Evolutionary conservation across 2,113 vertebrate genomes (phyloP).

Genomic region (Columba livia): DNA sequence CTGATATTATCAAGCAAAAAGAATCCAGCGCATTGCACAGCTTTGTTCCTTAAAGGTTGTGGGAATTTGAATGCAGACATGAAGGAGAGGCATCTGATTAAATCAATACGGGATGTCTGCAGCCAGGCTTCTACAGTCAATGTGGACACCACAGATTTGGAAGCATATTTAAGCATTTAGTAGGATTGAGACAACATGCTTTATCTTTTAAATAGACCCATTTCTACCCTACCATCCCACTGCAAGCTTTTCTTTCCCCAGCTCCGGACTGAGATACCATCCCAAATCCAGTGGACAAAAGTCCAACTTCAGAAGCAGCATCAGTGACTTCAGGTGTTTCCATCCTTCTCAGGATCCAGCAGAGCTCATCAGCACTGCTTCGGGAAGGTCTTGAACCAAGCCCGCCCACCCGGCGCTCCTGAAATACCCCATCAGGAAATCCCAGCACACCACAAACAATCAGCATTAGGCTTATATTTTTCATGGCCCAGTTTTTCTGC

Average conservation of each 20-base stretch:
- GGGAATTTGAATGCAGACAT: background rate
- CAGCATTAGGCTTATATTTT: background rate
- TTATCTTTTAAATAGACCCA: background rate
- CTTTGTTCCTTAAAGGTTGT: background rate
- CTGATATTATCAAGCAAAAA: background rate
- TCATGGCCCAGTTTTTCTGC: conserved; percentile 4
- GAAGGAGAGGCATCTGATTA: background rate
- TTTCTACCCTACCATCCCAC: background rate
- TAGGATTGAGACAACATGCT: background rate
- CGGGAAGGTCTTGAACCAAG: background rate
- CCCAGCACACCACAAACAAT: conserved; percentile 40
- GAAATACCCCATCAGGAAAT: conserved; percentile 4
- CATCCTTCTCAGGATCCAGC: background rate
- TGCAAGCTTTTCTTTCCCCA: background rate
- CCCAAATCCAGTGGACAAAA: background rate
- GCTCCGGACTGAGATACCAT: background rate
- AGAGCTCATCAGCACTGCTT: background rate
- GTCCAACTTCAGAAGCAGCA: background rate
- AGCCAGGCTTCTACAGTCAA: background rate
- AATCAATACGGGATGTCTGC: background rate
- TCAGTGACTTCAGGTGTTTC: background rate
- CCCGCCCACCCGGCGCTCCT: background rate
- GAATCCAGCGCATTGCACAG: fast-evolving
- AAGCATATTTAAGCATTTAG: background rate
- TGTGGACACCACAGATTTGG: background rate